A percentile compares a stretch with the other conserved stretches of the same genome.
phyloP scores from a whole-genome alignment of 2,888 invertebrate genomes.

The Sphaerophoria rueppellii region DNA sequence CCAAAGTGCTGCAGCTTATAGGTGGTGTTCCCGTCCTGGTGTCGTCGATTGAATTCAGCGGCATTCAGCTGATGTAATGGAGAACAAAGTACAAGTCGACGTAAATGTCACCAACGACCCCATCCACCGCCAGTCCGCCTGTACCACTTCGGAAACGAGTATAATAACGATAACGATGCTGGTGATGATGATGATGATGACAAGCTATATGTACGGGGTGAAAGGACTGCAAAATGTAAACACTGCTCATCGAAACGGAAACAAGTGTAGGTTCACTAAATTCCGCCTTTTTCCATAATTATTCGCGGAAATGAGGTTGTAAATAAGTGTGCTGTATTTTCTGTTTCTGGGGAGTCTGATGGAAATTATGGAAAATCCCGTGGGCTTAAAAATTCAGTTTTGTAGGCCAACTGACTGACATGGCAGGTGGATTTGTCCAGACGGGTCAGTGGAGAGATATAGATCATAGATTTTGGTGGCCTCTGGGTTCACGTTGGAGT shows the following conservation, averaged over 20 bases:
- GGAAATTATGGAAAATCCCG: conserved; percentile 27
- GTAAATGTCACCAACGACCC: conserved; percentile 6
- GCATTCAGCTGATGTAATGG: conserved; percentile 37
- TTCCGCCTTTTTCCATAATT: conserved; percentile 68
- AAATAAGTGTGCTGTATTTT: conserved; percentile 62
- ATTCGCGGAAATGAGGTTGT: conserved; percentile 69
- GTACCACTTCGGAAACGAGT: neutral
- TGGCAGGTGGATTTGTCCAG: conserved; percentile 31
- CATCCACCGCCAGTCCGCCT: neutral
- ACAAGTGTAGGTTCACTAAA: conserved; percentile 54
- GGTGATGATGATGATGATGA: conserved; percentile 31
- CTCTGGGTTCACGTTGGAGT: too few species aligned
- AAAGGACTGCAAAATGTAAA: conserved; percentile 62
- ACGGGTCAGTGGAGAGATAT: neutral
- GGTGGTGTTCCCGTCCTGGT: too few species aligned
- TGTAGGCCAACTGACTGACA: neutral
- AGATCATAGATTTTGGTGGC: too few species aligned
- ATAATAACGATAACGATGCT: neutral
- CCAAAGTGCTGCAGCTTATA: conserved; percentile 36
- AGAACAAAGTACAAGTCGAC: conserved; percentile 37
- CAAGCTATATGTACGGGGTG: conserved; percentile 3
- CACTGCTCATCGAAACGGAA: conserved; percentile 63
- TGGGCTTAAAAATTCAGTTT: neutral
- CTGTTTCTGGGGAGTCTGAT: conserved; percentile 26
- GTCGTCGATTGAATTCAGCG: conserved; percentile 67